Percentiles rank a stretch among this genome's conserved stretches.
These are phyloP conservation scores for Zaprionus davidi DNA, from an alignment of 1,140 invertebrate species.

Conservation along the genomic window DNA sequence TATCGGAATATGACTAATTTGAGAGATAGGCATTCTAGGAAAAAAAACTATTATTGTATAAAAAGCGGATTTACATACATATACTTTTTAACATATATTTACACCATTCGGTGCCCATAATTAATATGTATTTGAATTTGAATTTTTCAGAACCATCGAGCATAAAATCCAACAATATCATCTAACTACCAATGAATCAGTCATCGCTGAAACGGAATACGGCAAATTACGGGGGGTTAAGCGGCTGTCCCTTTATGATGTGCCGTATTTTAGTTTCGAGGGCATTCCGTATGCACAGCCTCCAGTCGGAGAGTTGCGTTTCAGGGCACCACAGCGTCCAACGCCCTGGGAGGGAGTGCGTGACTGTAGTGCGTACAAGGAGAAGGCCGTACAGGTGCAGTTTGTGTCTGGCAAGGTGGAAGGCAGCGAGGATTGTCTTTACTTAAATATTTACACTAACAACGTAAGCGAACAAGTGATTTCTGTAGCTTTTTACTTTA, in stretches of 20 bases:
- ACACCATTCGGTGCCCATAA: constrained; percentile 32
- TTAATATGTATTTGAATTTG: constrained; percentile 38
- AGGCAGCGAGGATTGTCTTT: constrained; percentile 89
- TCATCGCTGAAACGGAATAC: constrained; percentile 72
- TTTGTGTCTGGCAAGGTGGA: constrained; percentile 63
- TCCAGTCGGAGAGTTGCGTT: constrained; percentile 85
- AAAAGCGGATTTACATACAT: constrained; percentile 6
- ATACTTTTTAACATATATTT: not conserved
- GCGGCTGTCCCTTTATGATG: constrained; percentile 67
- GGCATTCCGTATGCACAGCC: constrained; percentile 87
- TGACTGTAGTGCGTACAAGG: constrained; percentile 80
- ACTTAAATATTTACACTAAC: constrained; percentile 88
- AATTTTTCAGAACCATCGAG: constrained; percentile 70
- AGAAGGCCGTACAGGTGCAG: constrained; percentile 78
- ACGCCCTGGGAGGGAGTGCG: constrained; percentile 71
- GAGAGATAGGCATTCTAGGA: not conserved
- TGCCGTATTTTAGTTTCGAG: constrained; percentile 84
- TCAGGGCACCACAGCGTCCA: constrained; percentile 85
- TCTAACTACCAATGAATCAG: constrained; percentile 70
- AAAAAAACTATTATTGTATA: not conserved
- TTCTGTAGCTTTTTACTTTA: not conserved
- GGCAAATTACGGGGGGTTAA: constrained; percentile 75
- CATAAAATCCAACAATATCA: constrained; percentile 78
- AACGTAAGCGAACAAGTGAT: constrained; percentile 85
- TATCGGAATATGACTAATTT: not conserved